Evolutionary conservation across 2,797 vertebrate genomes (phyloP), one percentile per base, ranked within the genome.

Genomic region (Halcyon smyrnensis): DNA sequence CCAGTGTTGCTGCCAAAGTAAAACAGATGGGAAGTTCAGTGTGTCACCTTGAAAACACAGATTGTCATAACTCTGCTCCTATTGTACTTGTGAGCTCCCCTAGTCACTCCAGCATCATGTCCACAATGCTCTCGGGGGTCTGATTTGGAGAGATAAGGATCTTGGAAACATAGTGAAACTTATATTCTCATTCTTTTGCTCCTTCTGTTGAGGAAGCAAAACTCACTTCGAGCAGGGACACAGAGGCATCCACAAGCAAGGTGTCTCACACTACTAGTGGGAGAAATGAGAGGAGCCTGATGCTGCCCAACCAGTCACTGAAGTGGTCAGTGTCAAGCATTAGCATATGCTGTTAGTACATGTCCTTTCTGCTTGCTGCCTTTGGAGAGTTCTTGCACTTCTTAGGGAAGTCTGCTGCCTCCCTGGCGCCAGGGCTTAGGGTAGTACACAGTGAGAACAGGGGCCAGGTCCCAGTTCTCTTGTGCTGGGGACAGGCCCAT

Each of bases 1-100:
- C 67, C 0, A 1, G 83, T 89, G 78, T 7, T 77, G 76, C 94
- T 93, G 90, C 90, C 89, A 75, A 77, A 89, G 67, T 68, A 82
- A 94, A 95, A 77, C 94, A 96, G 90, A 93, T 95, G 93, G 94
- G 89, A 75, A 95, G 83, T 93, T 96, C 95, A 95, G 85, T 59
- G 82, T 93, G 88, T 96, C 93, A 97, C 97, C 93, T 93, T 96
- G 94, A 96, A 79, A 95, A 28, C 50, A 51, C 82, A 78, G 62
- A 89, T 63, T 73, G 36, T 24, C 84, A 57, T 43, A 91, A 85
- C 79, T 79, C 73, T 86, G 73, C 30, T 82, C 79, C 87, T 78
- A 50, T 78, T 53, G 53, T 73, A 95, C 87, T 96, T 81, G 37
- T 8, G 9, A 80, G 30, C 37, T 80, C 57, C 37, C 68, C 73